Conservation (phyloP, 2,797 vertebrate genomes). For the Manis pentadactyla region DNA sequence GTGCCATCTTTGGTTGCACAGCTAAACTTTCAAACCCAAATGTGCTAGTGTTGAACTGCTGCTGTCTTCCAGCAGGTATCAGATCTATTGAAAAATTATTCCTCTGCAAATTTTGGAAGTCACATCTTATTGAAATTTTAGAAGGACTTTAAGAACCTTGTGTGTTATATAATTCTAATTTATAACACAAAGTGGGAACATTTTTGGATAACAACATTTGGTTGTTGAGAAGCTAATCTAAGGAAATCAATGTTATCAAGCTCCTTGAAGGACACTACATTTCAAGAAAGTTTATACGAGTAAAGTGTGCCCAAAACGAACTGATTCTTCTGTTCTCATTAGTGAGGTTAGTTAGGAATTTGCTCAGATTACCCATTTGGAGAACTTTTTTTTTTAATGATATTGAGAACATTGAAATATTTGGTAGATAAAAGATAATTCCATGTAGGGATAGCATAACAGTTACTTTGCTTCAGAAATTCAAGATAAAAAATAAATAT, state of each 20-base stretch:
- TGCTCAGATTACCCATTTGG: slow-evolving; percentile 55
- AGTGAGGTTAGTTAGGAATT: slow-evolving; percentile 59
- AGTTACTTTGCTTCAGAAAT: slow-evolving; percentile 60
- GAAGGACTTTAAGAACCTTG: neutral
- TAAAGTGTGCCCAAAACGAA: slow-evolving; percentile 68
- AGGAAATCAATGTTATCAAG: slow-evolving; percentile 50
- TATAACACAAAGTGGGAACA: slow-evolving; percentile 5
- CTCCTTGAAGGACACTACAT: slow-evolving; percentile 2
- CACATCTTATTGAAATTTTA: slow-evolving; percentile 1
- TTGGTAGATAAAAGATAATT: slow-evolving; percentile 63
- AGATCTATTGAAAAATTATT: slow-evolving; percentile 6
- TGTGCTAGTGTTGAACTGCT: neutral
- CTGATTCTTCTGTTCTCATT: slow-evolving; percentile 31
- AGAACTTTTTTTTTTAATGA: neutral
- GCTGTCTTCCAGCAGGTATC: neutral
- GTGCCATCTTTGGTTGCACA: neutral
- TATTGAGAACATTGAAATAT: slow-evolving; percentile 45
- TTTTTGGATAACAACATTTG: neutral
- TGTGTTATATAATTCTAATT: slow-evolving; percentile 20
- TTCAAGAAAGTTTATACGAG: slow-evolving; percentile 58
- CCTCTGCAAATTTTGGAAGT: neutral
- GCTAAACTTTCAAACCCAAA: neutral
- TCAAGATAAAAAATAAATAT: slow-evolving; percentile 53
- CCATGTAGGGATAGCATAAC: slow-evolving; percentile 7
- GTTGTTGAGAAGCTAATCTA: slow-evolving; percentile 12